Conservation (phyloP, 1,140 invertebrate species). For the Oppia nitens region DNA sequence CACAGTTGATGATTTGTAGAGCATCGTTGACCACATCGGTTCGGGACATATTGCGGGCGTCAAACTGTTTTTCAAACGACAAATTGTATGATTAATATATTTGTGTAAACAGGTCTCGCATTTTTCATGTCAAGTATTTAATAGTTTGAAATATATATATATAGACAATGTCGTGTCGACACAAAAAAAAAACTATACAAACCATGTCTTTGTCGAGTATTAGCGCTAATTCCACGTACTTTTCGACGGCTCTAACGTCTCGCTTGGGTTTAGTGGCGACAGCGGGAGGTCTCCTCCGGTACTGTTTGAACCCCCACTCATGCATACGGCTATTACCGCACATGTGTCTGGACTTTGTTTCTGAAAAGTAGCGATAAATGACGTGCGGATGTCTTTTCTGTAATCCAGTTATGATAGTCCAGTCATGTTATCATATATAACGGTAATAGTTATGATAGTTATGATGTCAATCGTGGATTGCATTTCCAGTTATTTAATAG, state of each 20-base stretch:
- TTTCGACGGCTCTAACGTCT: slow-evolving; percentile 68
- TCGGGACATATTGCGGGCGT: slow-evolving; percentile 69
- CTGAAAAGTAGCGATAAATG: slow-evolving; percentile 62
- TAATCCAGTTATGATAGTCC: slow-evolving; percentile 18
- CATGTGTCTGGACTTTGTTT: slow-evolving; percentile 64
- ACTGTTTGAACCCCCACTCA: slow-evolving; percentile 43
- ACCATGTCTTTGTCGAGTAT: slow-evolving; percentile 83
- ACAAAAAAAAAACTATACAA: slow-evolving; percentile 20
- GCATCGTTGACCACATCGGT: slow-evolving; percentile 80
- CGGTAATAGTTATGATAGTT: background rate
- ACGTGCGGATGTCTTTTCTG: slow-evolving; percentile 90
- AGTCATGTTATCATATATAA: background rate
- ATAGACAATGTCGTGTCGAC: background rate
- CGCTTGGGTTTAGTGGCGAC: slow-evolving; percentile 24
- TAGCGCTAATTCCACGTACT: slow-evolving; percentile 79
- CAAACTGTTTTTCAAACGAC: slow-evolving; percentile 40
- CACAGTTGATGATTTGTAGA: slow-evolving; percentile 89
- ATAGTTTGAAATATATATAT: background rate
- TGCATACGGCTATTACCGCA: slow-evolving; percentile 59
- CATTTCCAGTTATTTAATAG: no score
- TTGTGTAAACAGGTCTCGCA: background rate
- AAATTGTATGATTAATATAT: background rate
- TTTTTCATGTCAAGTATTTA: no score
- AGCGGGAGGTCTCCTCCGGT: slow-evolving; percentile 20
- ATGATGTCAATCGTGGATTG: no score